These are phyloP conservation scores for Mantis religiosa DNA, from an alignment of 2,888 invertebrate genomes.

Conservation along the genomic window DNA sequence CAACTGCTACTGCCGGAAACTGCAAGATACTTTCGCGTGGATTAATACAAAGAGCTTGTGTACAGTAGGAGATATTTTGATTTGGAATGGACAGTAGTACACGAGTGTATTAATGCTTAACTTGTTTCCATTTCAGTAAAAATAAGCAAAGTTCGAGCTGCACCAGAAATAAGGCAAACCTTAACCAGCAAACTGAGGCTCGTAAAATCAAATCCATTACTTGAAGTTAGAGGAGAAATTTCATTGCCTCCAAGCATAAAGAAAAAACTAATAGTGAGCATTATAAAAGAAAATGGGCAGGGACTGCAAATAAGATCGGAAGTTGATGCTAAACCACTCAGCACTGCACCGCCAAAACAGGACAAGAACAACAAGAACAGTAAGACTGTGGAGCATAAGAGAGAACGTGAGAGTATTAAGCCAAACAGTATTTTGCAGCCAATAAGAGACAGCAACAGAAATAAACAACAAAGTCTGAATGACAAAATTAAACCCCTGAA, in stretches of 20 bases:
- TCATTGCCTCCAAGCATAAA: background rate
- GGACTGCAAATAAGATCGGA: background rate
- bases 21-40: no score
- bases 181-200: slow-evolving; percentile 4
- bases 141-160: background rate
- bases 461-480: background rate
- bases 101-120: background rate
- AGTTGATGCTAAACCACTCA: background rate
- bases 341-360: background rate
- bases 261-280: background rate
- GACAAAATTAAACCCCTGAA: background rate
- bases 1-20: no score
- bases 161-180: background rate
- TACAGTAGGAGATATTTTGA: no score
- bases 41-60: no score
- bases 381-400: background rate
- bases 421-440: background rate
- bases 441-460: background rate
- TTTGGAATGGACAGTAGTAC: no score
- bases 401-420: background rate
- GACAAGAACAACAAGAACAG: background rate
- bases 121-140: background rate
- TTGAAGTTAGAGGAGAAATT: background rate
- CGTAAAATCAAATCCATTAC: background rate
- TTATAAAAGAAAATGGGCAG: background rate